Percentiles rank a stretch among this genome's conserved stretches.
These are phyloP conservation scores for Rhinoderma darwinii DNA, from an alignment of 2,113 vertebrate species.

Conservation along the genomic window DNA sequence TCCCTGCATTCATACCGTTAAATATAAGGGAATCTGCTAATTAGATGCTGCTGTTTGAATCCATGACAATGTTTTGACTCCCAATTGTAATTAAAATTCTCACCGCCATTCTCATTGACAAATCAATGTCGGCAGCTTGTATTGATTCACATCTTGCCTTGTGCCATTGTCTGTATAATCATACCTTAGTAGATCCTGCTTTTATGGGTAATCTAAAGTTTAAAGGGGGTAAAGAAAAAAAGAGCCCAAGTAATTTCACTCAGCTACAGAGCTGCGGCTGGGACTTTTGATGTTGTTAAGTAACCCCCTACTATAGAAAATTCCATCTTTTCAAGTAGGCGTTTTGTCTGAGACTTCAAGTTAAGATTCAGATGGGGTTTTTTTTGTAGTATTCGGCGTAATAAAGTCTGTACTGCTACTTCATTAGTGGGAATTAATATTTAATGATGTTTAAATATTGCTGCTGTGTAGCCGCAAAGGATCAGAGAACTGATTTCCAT, in stretches of 20 bases:
- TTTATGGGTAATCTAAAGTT: slow-evolving; percentile 10
- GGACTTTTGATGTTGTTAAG: background rate
- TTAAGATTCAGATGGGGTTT: background rate
- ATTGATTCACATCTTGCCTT: slow-evolving; percentile 43
- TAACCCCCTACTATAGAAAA: background rate
- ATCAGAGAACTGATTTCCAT: slow-evolving; percentile 23
- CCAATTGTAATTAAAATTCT: slow-evolving; percentile 55
- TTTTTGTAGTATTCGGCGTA: slow-evolving; percentile 11
- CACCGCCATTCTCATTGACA: slow-evolving; percentile 36
- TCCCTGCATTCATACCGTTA: slow-evolving; percentile 7
- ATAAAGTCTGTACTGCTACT: slow-evolving; percentile 35
- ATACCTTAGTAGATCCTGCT: background rate
- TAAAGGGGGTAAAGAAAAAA: background rate
- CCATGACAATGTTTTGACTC: slow-evolving; percentile 40
- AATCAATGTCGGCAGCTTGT: slow-evolving; percentile 29
- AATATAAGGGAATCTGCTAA: slow-evolving; percentile 30
- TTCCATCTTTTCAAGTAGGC: background rate
- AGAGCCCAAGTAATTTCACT: background rate
- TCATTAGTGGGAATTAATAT: slow-evolving; percentile 50
- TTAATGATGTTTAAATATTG: slow-evolving; percentile 47
- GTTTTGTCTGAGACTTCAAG: slow-evolving; percentile 25
- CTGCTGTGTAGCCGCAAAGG: slow-evolving; percentile 16
- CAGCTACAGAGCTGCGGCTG: background rate
- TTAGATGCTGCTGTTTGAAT: slow-evolving; percentile 16
- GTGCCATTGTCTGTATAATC: slow-evolving; percentile 46